Conservation (phyloP, 2,113 vertebrate species). For the Fulmarus glacialis region DNA sequence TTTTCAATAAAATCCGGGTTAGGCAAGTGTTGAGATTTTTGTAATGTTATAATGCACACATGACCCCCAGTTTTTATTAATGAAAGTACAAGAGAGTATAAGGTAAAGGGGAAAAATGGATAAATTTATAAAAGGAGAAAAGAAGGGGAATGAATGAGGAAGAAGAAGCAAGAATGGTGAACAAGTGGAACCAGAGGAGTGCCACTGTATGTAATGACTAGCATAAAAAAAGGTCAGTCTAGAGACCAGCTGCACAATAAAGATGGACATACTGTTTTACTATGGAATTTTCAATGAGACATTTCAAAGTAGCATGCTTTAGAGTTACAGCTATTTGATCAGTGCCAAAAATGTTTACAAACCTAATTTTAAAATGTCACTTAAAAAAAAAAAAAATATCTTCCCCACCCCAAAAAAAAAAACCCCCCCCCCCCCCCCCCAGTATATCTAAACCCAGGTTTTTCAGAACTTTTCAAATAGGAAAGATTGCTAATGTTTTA, state of each 20-base stretch:
- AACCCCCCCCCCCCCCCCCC: no score
- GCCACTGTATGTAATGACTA: not conserved
- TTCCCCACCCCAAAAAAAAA: no score
- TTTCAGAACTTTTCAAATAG: not conserved
- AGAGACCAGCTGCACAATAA: not conserved
- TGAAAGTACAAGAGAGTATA: not conserved
- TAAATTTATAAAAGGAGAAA: not conserved
- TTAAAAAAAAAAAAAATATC: not conserved
- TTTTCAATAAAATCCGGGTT: not conserved
- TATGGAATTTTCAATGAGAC: not conserved
- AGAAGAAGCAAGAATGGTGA: not conserved
- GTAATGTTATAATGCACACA: not conserved
- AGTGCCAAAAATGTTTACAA: not conserved
- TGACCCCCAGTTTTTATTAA: not conserved
- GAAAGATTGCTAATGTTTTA: not conserved
- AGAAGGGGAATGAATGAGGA: not conserved
- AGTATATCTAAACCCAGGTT: not conserved
- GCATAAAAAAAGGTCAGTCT: not conserved
- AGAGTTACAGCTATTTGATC: not conserved
- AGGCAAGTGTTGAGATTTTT: not conserved
- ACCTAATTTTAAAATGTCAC: not conserved
- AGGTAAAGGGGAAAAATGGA: not conserved
- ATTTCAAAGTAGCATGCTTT: not conserved
- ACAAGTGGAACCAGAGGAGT: not conserved
- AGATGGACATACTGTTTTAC: not conserved